These are phyloP conservation scores for Brachypodius melanocephalos DNA, from an alignment of 2,113 vertebrate genomes.

Conservation along the genomic window DNA sequence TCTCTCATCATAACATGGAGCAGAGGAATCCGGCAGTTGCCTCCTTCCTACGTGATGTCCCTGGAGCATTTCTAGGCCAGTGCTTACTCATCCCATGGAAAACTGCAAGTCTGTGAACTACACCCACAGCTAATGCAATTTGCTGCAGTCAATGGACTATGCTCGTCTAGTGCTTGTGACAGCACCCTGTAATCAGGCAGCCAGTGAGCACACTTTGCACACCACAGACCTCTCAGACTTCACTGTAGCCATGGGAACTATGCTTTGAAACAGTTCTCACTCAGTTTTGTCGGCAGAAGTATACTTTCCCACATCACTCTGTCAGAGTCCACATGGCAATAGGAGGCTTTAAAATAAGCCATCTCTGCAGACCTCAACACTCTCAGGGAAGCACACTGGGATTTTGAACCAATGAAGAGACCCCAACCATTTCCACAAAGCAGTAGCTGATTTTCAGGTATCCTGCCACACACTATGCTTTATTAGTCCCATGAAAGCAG, in stretches of 20 bases:
- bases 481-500: background rate
- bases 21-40: background rate
- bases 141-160: background rate
- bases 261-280: background rate
- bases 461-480: background rate
- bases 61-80: background rate
- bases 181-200: background rate
- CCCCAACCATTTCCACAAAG: background rate
- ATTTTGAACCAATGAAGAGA: background rate
- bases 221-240: background rate
- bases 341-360: background rate
- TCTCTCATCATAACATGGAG: background rate
- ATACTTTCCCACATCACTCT: background rate
- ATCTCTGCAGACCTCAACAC: background rate
- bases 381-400: background rate
- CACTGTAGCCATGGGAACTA: background rate
- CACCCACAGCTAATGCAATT: background rate
- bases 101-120: background rate
- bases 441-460: background rate
- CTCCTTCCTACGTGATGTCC: background rate
- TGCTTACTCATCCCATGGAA: constrained; percentile 6
- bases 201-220: background rate
- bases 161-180: background rate
- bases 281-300: background rate
- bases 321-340: background rate